Conservation (phyloP, 2,797 vertebrate species). For the Parotocinclus haroldoi region DNA sequence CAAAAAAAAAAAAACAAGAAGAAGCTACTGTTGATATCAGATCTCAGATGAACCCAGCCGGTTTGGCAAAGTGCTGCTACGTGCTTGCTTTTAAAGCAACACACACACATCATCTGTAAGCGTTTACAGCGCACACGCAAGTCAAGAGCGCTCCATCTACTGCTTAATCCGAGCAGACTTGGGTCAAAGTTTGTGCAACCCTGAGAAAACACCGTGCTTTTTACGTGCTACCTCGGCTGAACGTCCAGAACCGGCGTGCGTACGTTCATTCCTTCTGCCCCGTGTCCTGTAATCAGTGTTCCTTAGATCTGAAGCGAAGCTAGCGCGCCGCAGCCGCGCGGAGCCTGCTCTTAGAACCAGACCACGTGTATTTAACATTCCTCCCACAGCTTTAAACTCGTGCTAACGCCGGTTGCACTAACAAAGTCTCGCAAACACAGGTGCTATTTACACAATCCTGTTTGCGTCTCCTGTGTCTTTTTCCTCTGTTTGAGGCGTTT, state of each 20-base stretch:
- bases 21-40: constrained; percentile 24
- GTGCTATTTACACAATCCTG: too few relatives aligned
- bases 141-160: too few relatives aligned
- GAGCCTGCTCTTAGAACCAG: constrained; percentile 47
- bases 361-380: constrained; percentile 77
- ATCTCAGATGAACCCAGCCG: constrained; percentile 26
- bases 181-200: too few relatives aligned
- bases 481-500: too few relatives aligned
- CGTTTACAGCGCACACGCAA: too few relatives aligned
- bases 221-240: too few relatives aligned
- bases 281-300: constrained; percentile 42
- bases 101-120: too few relatives aligned
- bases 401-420: constrained; percentile 36
- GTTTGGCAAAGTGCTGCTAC: constrained; percentile 16
- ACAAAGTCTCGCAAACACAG: too few relatives aligned
- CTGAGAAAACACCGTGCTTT: too few relatives aligned
- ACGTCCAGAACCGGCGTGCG: not conserved
- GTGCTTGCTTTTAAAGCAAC: constrained; percentile 3
- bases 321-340: constrained; percentile 23
- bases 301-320: constrained; percentile 20
- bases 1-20: not conserved
- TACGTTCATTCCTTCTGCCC: constrained; percentile 1
- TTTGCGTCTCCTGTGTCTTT: too few relatives aligned
- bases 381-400: constrained; percentile 68
- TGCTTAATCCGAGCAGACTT: too few relatives aligned